phyloP scores from a whole-genome alignment of 2,888 invertebrate species.

The Perizoma affinitatum region DNA sequence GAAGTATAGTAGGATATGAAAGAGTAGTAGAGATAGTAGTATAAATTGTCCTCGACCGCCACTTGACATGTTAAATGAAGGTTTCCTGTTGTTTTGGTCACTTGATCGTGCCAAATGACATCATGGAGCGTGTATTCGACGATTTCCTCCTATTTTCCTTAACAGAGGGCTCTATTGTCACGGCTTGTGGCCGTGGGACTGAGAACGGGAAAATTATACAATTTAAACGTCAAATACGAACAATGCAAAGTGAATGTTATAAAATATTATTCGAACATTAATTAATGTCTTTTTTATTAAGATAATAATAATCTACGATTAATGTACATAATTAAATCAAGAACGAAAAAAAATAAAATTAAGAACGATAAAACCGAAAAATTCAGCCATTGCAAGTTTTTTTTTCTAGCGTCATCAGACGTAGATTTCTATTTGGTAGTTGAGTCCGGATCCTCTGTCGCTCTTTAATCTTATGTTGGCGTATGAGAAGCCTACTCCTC shows the following conservation, averaged over 20 bases:
- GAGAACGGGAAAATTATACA: conserved; percentile 9
- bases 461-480: conserved; percentile 74
- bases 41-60: conserved; percentile 32
- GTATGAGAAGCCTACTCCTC: conserved; percentile 75
- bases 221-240: neutral
- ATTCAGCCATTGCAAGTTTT: neutral
- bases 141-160: conserved; percentile 48
- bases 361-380: neutral
- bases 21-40: conserved; percentile 7
- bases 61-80: conserved; percentile 51
- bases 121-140: conserved; percentile 45
- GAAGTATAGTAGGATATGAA: neutral
- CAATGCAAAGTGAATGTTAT: no score
- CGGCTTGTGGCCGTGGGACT: conserved; percentile 25
- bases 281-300: no score
- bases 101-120: conserved; percentile 47
- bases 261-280: no score
- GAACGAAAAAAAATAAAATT: no score
- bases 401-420: conserved; percentile 45
- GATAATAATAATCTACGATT: no score
- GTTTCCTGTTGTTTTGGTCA: conserved; percentile 57
- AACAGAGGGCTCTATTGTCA: conserved; percentile 35
- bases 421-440: conserved; percentile 75
- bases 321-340: no score
- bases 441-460: conserved; percentile 71